phyloP scores from a whole-genome alignment of 2,888 invertebrate species.

The Thyatira batis region DNA sequence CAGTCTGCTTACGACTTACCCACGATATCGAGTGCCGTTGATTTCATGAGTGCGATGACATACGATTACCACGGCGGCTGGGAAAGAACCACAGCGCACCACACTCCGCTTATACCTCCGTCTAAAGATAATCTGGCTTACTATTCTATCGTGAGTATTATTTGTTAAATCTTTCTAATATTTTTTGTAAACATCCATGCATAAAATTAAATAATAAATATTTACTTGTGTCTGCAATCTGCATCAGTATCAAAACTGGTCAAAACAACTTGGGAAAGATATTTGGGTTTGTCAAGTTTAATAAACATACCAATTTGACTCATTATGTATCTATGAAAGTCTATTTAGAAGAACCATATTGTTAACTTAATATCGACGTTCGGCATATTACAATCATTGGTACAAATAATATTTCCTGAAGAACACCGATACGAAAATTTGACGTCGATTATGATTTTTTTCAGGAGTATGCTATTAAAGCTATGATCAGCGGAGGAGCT shows the following conservation, averaged over 20 bases:
- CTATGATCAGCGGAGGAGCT: constrained; percentile 88
- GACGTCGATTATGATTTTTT: constrained; percentile 12
- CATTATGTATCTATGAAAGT: no score
- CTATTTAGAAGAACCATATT: no score
- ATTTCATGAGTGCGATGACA: constrained; percentile 93
- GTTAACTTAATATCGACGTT: no score
- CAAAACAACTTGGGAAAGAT: no score
- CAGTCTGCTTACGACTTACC: constrained; percentile 92
- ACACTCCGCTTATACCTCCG: constrained; percentile 88
- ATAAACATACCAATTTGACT: no score
- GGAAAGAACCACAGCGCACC: constrained; percentile 90
- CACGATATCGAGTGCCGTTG: constrained; percentile 85
- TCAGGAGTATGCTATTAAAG: constrained; percentile 91
- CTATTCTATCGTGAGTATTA: constrained; percentile 88
- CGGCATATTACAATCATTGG: no score
- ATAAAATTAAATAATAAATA: no score
- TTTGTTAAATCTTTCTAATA: neutral
- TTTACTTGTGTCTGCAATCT: no score
- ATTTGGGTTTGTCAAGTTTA: no score
- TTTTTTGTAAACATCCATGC: neutral
- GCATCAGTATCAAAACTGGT: no score
- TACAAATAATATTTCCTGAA: neutral
- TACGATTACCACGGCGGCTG: constrained; percentile 96
- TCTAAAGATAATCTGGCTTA: constrained; percentile 86
- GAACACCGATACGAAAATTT: neutral